Percentiles rank a stretch among this genome's conserved stretches.
These are phyloP conservation scores for Microcebus murinus DNA, from an alignment of 2,113 vertebrate species.

Conservation along the genomic window DNA sequence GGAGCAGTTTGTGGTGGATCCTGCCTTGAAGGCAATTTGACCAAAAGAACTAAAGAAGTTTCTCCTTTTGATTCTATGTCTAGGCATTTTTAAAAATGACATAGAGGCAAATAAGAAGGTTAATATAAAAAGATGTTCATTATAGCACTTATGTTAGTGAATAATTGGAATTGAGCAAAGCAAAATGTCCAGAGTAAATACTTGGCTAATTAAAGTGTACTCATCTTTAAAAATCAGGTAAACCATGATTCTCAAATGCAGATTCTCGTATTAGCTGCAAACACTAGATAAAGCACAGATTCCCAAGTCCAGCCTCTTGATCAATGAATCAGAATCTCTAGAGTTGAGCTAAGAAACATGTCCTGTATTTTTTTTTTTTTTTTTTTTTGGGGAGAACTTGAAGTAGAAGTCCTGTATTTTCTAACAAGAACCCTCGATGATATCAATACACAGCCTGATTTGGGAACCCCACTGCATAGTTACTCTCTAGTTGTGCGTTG, in stretches of 20 bases:
- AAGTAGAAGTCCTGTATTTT: background rate
- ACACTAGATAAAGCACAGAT: background rate
- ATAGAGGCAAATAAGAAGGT: background rate
- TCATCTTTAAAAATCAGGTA: background rate
- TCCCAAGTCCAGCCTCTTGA: background rate
- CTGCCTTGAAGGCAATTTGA: background rate
- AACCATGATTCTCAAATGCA: background rate
- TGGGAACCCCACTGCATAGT: background rate
- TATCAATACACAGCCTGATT: background rate
- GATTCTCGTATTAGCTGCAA: background rate
- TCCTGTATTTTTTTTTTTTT: background rate
- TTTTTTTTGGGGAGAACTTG: too few relatives aligned
- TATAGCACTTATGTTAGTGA: background rate
- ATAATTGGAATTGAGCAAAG: background rate
- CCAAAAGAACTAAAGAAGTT: background rate
- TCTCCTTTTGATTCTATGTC: background rate
- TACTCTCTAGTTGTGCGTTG: background rate
- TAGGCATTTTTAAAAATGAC: background rate
- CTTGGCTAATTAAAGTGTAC: conserved; percentile 15
- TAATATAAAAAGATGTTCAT: conserved; percentile 10
- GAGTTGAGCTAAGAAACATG: background rate
- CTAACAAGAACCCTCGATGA: background rate
- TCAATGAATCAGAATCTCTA: background rate
- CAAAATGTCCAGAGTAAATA: background rate
- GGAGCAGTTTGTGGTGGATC: background rate